phyloP scores from a whole-genome alignment of 2,888 invertebrate genomes.

The Ceratothoa steindachneri region DNA sequence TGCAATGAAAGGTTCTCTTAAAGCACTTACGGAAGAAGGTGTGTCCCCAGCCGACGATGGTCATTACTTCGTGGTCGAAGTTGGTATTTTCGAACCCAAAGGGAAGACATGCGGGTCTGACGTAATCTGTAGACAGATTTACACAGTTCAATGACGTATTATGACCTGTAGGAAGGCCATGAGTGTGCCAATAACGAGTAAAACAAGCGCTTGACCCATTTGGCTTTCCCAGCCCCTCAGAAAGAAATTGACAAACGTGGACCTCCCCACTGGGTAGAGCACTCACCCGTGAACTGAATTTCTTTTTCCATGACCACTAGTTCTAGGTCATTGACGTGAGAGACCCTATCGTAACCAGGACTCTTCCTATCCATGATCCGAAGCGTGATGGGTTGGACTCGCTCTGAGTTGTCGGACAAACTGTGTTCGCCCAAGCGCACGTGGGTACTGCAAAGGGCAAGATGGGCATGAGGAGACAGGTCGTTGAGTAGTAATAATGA shows the following conservation, averaged over 20 bases:
- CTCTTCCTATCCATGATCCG: background rate
- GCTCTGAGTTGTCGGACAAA: background rate
- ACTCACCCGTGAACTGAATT: background rate
- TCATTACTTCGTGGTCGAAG: background rate
- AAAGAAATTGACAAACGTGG: background rate
- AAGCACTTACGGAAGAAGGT: slow-evolving; percentile 3
- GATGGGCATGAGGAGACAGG: too few relatives aligned
- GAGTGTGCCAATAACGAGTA: too few relatives aligned
- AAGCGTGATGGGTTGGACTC: background rate
- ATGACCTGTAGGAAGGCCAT: background rate
- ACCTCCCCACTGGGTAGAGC: background rate
- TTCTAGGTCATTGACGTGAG: background rate
- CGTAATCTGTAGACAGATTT: background rate
- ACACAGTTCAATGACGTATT: background rate
- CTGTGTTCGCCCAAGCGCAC: slow-evolving; percentile 5
- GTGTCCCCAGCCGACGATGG: background rate
- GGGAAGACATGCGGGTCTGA: background rate
- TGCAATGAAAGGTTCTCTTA: too few relatives aligned
- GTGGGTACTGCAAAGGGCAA: background rate
- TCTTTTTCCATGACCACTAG: background rate
- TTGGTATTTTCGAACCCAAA: background rate
- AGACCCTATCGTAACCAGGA: background rate
- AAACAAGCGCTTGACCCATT: too few relatives aligned
- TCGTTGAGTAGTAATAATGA: too few relatives aligned
- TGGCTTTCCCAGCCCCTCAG: too few relatives aligned